Evolutionary conservation across 2,888 invertebrate genomes (phyloP).

Genomic region (Loripinus fragilis): DNA sequence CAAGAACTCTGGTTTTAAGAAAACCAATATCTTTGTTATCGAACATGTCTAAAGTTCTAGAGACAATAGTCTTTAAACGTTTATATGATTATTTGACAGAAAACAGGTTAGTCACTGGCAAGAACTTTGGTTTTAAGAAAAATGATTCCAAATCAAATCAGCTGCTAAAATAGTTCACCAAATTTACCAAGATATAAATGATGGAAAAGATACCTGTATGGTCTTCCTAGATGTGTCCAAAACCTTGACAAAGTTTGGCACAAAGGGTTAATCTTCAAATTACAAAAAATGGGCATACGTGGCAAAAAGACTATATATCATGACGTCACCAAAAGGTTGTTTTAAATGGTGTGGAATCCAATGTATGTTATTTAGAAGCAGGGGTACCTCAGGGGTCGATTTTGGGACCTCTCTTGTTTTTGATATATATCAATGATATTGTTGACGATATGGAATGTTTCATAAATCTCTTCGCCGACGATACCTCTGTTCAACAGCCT

Average conservation of each 20-base stretch:
- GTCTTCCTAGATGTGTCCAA: neutral
- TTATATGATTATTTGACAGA: constrained; percentile 9
- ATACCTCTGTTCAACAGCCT: no score
- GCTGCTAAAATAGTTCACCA: neutral
- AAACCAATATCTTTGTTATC: constrained; percentile 29
- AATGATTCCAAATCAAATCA: constrained; percentile 9
- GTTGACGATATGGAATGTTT: constrained; percentile 8
- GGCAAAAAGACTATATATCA: no score
- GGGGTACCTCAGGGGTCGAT: neutral
- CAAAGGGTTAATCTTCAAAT: neutral
- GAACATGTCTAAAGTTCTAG: constrained; percentile 19
- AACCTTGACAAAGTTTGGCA: neutral
- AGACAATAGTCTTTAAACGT: constrained; percentile 23
- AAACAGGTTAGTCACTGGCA: neutral
- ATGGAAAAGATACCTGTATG: constrained; percentile 1
- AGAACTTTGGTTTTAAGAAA: constrained; percentile 7
- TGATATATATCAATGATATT: neutral
- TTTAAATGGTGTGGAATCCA: neutral
- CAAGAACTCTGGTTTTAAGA: constrained; percentile 1
- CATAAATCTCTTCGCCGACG: no score
- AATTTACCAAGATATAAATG: constrained; percentile 14
- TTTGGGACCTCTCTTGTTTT: neutral
- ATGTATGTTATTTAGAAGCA: neutral
- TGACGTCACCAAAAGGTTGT: no score
- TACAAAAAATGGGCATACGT: neutral